Base-by-base conservation (phyloP, 2,113 vertebrate genomes). In the Antigone vipio region DNA sequence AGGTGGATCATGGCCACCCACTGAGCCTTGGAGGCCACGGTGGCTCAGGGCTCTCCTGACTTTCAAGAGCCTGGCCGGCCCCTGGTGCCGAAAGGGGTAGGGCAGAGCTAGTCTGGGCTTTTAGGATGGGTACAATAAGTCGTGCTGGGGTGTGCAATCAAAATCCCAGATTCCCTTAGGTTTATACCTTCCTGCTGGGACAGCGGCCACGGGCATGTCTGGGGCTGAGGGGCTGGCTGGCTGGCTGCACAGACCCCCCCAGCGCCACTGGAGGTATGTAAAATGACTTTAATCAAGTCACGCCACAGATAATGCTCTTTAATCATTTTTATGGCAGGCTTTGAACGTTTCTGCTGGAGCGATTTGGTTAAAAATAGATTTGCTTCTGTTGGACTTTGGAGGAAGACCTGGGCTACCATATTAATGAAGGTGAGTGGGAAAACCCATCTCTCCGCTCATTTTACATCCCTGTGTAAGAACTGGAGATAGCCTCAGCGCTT, bases 281-380 rank as follows among this genome's bases (percentile, higher is more conserved):
- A 91, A 94, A 80, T 56, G n/a, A 15, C 69, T 88, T 93, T 93
- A 86, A 93, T 79, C 72, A 82, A 87, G 76, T 64, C 27, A 84
- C 0, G 4, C 64, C 53, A 88, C 27, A 81, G 59, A 82, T 79
- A 86, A 96, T 66, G 15, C 21, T 77, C 60, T 64, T 91, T 16
- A 85, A 64, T 89, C 9, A 58, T 83, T 92, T 96, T 92, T 93
- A 85, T 42, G 58, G 66, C 58, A 89, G 84, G 62, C 60, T 68
- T 68, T 50, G 72, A 93, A 72, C 13, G 16, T 82, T 93, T 92
- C 1, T 9, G 6, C 47, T 50, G 69, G 68, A 85, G 24, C 6
- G 5, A 68, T 74, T 81, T 67, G 50, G 73, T 74, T 94, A 71
- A 94, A 96, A 96, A 93, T 63, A 85, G 78, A 74, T 93, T 90